These are phyloP conservation scores for Calonectris borealis DNA, from an alignment of 2,113 vertebrate genomes.

Conservation along the genomic window DNA sequence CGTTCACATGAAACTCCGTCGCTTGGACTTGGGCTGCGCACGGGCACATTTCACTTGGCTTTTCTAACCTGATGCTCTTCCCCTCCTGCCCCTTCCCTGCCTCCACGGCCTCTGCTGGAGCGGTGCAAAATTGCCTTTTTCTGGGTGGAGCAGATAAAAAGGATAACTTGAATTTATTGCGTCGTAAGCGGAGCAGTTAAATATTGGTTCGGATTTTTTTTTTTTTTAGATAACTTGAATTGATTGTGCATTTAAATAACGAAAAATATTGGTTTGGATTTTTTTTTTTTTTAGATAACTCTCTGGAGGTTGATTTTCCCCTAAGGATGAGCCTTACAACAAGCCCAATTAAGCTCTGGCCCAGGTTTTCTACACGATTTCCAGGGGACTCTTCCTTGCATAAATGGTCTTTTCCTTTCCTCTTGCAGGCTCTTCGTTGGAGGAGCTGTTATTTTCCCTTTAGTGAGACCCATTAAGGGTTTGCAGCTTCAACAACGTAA, in stretches of 20 bases:
- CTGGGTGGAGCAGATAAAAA: not conserved
- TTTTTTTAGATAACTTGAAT: not conserved
- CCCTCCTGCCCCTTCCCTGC: not conserved
- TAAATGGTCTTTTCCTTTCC: not conserved
- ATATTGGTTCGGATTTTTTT: not conserved
- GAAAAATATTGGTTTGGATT: not conserved
- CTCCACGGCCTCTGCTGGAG: not conserved
- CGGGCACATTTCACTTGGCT: not conserved
- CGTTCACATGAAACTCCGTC: rapidly evolving
- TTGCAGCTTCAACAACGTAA: not conserved
- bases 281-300: not conserved
- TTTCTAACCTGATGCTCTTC: no score
- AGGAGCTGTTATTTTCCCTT: not conserved
- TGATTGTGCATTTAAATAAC: not conserved
- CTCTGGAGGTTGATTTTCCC: not conserved
- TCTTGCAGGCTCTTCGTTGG: not conserved
- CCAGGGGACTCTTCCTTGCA: not conserved
- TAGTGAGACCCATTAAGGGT: not conserved
- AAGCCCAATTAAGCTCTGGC: not conserved
- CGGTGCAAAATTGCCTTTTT: not conserved
- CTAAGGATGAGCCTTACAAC: not conserved
- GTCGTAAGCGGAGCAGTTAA: not conserved
- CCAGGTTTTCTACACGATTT: not conserved
- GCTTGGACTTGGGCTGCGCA: not conserved
- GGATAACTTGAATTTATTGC: not conserved